Conservation (phyloP, 2,888 invertebrate species). For the Thera britannica region DNA sequence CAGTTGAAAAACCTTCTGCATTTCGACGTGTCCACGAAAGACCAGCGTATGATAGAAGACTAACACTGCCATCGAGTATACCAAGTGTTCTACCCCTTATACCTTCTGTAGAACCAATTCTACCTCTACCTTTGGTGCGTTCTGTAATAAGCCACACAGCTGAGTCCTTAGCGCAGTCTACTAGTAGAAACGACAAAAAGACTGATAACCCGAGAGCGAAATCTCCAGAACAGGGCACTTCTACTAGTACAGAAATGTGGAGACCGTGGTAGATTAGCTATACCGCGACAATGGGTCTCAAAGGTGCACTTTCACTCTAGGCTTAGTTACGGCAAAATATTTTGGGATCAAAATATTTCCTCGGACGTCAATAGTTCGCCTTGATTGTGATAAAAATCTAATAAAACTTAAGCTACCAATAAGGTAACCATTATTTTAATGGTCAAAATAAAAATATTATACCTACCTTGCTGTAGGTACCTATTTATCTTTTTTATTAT, state of each 20-base stretch:
- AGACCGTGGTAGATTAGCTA: conserved; percentile 65
- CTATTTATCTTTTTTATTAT: background rate
- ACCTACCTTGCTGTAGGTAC: conserved; percentile 4
- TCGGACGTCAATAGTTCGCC: conserved; percentile 17
- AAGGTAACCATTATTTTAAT: conserved; percentile 19
- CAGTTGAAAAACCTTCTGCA: conserved; percentile 58
- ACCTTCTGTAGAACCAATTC: conserved; percentile 46
- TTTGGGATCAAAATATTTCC: conserved; percentile 6
- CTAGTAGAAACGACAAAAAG: conserved; percentile 40
- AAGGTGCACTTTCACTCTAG: background rate
- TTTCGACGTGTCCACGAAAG: conserved; percentile 59
- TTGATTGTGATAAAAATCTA: conserved; percentile 23
- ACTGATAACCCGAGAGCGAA: conserved; percentile 63
- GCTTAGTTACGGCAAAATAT: background rate
- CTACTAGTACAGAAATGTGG: conserved; percentile 73
- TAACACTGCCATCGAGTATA: conserved; percentile 70
- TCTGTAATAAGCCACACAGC: conserved; percentile 80
- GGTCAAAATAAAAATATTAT: background rate
- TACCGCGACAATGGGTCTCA: background rate
- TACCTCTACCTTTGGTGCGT: conserved; percentile 40
- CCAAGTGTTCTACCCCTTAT: conserved; percentile 51
- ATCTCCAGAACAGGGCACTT: conserved; percentile 68
- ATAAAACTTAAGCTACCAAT: conserved; percentile 13
- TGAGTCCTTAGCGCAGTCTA: conserved; percentile 68
- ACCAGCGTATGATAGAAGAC: conserved; percentile 53